Evolutionary conservation across 23 tunicate species (phyloP).

Genomic region (Phallusia fumigata): DNA sequence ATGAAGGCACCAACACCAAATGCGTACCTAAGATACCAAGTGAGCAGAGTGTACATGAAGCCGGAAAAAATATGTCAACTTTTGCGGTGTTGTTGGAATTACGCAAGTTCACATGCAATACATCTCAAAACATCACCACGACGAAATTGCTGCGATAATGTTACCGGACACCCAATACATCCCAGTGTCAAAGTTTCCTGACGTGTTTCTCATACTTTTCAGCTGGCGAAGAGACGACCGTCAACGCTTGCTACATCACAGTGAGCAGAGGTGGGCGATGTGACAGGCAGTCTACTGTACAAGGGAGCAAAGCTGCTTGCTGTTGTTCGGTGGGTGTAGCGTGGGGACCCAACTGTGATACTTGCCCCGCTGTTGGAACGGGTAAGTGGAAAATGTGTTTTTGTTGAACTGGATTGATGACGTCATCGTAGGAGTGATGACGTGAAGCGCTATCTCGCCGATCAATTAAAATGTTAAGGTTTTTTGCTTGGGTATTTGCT

Average conservation of each 20-base stretch:
- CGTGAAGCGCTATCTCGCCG: too few species aligned
- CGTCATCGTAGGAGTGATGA: too few species aligned
- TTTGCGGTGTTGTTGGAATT: too few species aligned
- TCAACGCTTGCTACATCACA: not conserved
- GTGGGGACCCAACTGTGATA: constrained; percentile 17
- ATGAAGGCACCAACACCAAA: not conserved
- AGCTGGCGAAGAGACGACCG: not conserved
- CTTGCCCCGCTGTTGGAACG: constrained; percentile 1
- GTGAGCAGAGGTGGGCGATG: constrained; percentile 17
- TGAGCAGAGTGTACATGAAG: too few species aligned
- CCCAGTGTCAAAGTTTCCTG: too few species aligned
- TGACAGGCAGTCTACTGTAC: not conserved
- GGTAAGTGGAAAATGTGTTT: not conserved
- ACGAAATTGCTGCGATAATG: too few species aligned
- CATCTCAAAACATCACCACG: too few species aligned
- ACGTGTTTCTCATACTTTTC: not conserved
- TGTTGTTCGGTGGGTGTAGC: constrained; percentile 30
- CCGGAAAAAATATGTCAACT: too few species aligned
- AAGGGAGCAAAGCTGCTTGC: constrained; percentile 28
- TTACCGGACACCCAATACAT: too few species aligned
- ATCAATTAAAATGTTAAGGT: not conserved
- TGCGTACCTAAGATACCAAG: not conserved
- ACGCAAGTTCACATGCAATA: too few species aligned
- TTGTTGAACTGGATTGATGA: too few species aligned
- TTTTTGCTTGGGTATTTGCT: too few species aligned